phyloP scores from a whole-genome alignment of 2,113 vertebrate species.

The Castor canadensis region DNA sequence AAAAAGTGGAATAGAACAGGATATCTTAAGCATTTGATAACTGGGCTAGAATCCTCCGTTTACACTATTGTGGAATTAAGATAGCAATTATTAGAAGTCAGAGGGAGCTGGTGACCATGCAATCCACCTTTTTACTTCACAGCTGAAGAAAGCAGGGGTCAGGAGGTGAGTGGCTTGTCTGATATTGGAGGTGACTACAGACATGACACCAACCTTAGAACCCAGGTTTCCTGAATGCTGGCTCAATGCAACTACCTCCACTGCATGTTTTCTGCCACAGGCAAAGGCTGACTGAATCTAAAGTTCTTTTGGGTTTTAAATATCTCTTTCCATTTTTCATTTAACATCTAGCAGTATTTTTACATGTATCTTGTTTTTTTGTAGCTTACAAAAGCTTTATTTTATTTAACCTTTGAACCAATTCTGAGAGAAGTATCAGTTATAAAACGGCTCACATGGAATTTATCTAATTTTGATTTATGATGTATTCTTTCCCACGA shows the following conservation, averaged over 20 bases:
- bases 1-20: not conserved
- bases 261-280: not conserved
- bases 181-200: not conserved
- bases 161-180: not conserved
- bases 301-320: slow-evolving; percentile 29
- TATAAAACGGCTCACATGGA: not conserved
- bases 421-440: slow-evolving; percentile 22
- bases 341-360: not conserved
- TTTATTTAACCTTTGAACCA: not conserved
- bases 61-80: not conserved
- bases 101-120: not conserved
- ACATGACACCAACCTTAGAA: not conserved
- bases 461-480: slow-evolving; percentile 47
- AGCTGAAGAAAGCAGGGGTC: not conserved
- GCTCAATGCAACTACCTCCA: not conserved
- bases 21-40: not conserved
- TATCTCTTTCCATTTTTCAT: not conserved
- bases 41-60: not conserved
- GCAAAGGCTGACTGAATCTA: not conserved
- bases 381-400: not conserved
- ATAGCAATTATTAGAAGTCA: not conserved
- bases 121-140: not conserved
- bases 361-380: not conserved
- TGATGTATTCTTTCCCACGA: not conserved
- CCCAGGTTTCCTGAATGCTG: not conserved